Evolutionary conservation across 2,797 vertebrate species (phyloP), one percentile per base, ranked within the genome.

Genomic region (Heliangelus exortis): DNA sequence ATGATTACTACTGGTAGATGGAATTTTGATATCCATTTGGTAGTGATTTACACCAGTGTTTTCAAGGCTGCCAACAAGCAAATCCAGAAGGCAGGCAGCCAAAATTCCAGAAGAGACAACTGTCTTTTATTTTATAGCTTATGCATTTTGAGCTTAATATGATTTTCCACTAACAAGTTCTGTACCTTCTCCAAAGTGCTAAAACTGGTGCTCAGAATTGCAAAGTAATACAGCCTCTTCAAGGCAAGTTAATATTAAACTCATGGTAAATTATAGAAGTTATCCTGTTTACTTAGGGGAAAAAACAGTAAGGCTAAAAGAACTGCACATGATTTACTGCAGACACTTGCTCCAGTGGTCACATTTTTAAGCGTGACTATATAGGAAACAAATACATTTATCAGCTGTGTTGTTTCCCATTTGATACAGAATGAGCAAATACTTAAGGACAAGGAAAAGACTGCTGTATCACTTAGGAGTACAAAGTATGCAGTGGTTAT

Each of bases 21-120:
- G 97, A 97, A 97, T 97, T 96, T 97, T 96, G 97, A 97, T 96
- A 96, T 97, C 95, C 97, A 98, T 98, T 98, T 98, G 97, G 97
- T 97, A 95, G 84, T 97, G 96, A 98, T 98, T 98, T 98, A 97
- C 96, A 97, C 86, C 91, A 97, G 81, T 82, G 92, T 96, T 97
- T 98, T 96, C 92, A 96, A 95, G 94, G 83, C 95, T 97, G 95
- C 97, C 97, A 98, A 96, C 80, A 96, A 97, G 95, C 90, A 96
- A 97, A 96, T 96, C 95, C 97, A 97, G 95, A 97, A 96, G 97
- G 96, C 96, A 97, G 83, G 85, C 95, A 96, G 96, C 96, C 97
- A 98, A 97, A 95, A 97, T 97, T 97, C 94, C 96, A 95, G 89
- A 97, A 97, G 69, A 98, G 96, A 97, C 97, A 97, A 97, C 96